A percentile compares a stretch with the other conserved stretches of the same genome.
Conservation (phyloP, 1,140 invertebrate species). For the Brachionus plicatilis region DNA sequence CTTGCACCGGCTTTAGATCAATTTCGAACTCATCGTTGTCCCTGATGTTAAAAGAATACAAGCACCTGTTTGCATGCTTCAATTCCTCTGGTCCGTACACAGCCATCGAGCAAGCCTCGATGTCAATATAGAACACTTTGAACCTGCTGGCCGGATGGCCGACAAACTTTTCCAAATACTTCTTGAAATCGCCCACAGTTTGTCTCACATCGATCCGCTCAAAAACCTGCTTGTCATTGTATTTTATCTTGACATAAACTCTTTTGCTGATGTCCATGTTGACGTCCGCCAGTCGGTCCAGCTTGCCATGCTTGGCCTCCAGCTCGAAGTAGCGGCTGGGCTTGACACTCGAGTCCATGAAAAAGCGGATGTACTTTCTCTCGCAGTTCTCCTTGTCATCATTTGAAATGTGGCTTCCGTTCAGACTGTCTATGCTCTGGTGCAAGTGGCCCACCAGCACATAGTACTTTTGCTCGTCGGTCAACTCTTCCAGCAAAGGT, state of each 20-base stretch:
- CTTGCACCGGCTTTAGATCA: slow-evolving; percentile 56
- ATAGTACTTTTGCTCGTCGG: slow-evolving; percentile 74
- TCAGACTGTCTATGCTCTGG: slow-evolving; percentile 74
- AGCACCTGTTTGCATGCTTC: slow-evolving; percentile 74
- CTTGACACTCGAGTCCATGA: slow-evolving; percentile 64
- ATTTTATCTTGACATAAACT: slow-evolving; percentile 75
- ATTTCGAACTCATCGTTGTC: slow-evolving; percentile 85
- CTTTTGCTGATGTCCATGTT: slow-evolving; percentile 76
- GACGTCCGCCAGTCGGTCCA: slow-evolving; percentile 77
- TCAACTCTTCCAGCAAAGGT: slow-evolving; percentile 61
- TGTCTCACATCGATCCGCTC: slow-evolving; percentile 57
- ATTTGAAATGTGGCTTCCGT: slow-evolving; percentile 72
- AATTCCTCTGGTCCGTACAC: slow-evolving; percentile 72
- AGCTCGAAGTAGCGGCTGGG: slow-evolving; percentile 67
- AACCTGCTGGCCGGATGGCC: slow-evolving; percentile 73
- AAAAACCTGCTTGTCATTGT: slow-evolving; percentile 66
- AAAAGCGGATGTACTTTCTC: slow-evolving; percentile 79
- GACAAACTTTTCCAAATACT: slow-evolving; percentile 66
- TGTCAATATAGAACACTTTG: slow-evolving; percentile 73
- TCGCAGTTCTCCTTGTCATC: slow-evolving; percentile 83
- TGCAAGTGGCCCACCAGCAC: slow-evolving; percentile 76
- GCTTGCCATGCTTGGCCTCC: slow-evolving; percentile 72
- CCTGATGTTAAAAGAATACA: slow-evolving; percentile 78
- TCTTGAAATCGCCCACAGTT: slow-evolving; percentile 48
- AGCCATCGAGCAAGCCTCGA: slow-evolving; percentile 59